Evolutionary conservation across 2,797 vertebrate genomes (phyloP).

Genomic region (Sebastolobus altivelis): DNA sequence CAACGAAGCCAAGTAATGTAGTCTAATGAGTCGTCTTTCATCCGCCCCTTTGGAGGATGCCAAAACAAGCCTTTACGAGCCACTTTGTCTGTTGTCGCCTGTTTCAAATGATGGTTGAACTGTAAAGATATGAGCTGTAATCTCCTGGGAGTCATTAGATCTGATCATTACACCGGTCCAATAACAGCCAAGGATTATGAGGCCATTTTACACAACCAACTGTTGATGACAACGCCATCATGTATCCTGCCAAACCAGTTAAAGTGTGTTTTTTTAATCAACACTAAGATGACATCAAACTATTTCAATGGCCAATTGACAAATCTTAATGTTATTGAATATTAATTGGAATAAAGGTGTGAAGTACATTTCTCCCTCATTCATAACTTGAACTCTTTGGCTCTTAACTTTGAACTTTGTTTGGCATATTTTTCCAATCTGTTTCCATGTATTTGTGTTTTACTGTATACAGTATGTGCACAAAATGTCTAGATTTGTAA

Average conservation of each 20-base stretch:
- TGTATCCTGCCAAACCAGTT: conserved; percentile 39
- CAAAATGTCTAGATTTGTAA: not conserved
- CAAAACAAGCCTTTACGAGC: conserved; percentile 20
- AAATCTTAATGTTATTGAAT: conserved; percentile 4
- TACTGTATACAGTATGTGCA: not conserved
- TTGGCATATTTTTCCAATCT: not conserved
- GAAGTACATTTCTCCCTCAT: not conserved
- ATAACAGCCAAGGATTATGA: conserved; percentile 57
- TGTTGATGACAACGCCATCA: conserved; percentile 33
- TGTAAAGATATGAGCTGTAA: conserved; percentile 51
- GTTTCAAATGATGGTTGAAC: conserved; percentile 27
- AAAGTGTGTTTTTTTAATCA: conserved; percentile 32
- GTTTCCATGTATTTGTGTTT: not conserved
- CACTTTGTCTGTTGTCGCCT: conserved; percentile 24
- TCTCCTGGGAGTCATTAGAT: conserved; percentile 58
- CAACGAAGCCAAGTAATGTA: not conserved
- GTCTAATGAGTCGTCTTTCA: conserved; percentile 34
- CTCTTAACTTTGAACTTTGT: too few species aligned
- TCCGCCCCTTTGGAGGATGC: conserved; percentile 18
- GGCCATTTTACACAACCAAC: conserved; percentile 45
- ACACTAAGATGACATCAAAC: conserved; percentile 28
- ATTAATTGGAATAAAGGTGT: not conserved
- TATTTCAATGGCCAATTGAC: not conserved
- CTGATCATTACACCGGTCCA: conserved; percentile 58
- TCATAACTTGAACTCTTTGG: not conserved